Evolutionary conservation across 2,797 vertebrate species (phyloP).

Genomic region (Clarias pachynema): DNA sequence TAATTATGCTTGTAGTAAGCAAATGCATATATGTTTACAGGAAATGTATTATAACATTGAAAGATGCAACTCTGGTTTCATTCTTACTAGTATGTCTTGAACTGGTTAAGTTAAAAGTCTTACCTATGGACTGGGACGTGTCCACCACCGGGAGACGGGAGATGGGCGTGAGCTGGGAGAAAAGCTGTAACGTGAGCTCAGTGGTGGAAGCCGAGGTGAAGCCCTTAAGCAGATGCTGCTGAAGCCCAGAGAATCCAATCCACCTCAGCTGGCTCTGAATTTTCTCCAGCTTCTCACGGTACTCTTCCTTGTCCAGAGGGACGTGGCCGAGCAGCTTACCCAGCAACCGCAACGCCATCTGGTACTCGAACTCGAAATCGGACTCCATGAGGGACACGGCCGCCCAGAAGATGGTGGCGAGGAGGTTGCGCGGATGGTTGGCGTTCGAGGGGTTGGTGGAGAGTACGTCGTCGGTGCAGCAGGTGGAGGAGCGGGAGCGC

Average conservation of each 20-base stretch:
- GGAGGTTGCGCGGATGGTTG: constrained; percentile 89
- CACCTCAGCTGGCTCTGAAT: constrained; percentile 93
- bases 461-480: constrained; percentile 59
- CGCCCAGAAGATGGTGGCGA: constrained; percentile 98
- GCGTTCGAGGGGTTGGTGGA: constrained; percentile 86
- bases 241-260: constrained; percentile 95
- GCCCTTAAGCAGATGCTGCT: constrained; percentile 94
- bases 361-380: constrained; percentile 98
- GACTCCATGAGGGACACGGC: constrained; percentile 98
- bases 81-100: no score
- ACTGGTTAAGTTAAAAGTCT: no score
- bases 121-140: constrained; percentile 93
- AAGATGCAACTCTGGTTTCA: no score
- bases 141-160: constrained; percentile 94
- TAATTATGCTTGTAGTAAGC: no score
- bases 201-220: constrained; percentile 94
- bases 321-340: constrained; percentile 90
- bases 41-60: no score
- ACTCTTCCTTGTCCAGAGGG: constrained; percentile 92
- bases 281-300: constrained; percentile 94
- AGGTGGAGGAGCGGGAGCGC: constrained; percentile 82
- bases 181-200: constrained; percentile 94
- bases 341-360: constrained; percentile 93
- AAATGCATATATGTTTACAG: no score
- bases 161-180: constrained; percentile 92